These are phyloP conservation scores for Megastigmus dorsalis DNA, from an alignment of 2,888 invertebrate genomes.

Conservation along the genomic window DNA sequence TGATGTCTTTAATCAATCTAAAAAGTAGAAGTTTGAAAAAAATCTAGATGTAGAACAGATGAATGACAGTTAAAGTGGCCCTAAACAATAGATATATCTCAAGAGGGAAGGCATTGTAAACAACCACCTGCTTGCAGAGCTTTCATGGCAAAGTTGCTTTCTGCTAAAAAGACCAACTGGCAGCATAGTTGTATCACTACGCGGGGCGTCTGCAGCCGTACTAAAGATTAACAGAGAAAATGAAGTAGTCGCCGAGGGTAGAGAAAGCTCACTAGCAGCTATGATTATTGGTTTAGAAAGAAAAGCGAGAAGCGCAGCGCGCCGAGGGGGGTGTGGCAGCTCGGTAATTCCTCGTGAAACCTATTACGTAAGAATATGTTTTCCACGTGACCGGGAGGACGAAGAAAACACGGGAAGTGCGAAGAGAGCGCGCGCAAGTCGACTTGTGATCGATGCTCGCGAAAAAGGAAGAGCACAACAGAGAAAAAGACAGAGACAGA, in stretches of 20 bases:
- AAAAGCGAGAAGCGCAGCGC: neutral
- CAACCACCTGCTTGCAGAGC: slow-evolving; percentile 50
- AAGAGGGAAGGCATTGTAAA: too few relatives aligned
- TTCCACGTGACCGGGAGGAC: slow-evolving; percentile 48
- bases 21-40: too few relatives aligned
- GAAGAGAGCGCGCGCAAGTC: slow-evolving; percentile 33
- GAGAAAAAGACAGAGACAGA: too few relatives aligned
- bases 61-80: too few relatives aligned
- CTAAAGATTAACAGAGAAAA: neutral
- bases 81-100: too few relatives aligned
- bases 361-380: slow-evolving; percentile 46
- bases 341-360: slow-evolving; percentile 33
- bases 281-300: slow-evolving; percentile 20
- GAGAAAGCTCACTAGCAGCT: neutral
- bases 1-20: too few relatives aligned
- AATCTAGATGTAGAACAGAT: too few relatives aligned
- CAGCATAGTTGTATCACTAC: neutral
- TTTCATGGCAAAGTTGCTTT: neutral
- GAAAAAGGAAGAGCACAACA: neutral
- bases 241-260: neutral
- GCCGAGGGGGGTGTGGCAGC: slow-evolving; percentile 26
- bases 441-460: slow-evolving; percentile 30
- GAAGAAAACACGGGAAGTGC: neutral
- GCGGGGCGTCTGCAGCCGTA: neutral
- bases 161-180: neutral